Evolutionary conservation across 2,113 vertebrate species (phyloP), one percentile per base, ranked within the genome.

Genomic region (Origma solitaria): DNA sequence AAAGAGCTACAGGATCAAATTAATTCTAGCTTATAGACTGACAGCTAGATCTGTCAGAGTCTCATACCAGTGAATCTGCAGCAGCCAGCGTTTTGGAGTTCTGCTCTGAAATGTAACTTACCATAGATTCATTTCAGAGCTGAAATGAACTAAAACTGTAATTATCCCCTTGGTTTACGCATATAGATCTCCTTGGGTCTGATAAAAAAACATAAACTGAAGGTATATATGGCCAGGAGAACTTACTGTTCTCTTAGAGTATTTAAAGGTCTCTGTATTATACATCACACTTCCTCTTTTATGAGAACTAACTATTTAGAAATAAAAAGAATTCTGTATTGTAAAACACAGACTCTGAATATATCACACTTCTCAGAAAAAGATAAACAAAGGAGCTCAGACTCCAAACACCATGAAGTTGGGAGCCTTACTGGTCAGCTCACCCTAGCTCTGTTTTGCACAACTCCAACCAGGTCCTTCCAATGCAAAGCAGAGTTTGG

Each of bases 121-220:
- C 56, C 68, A 89, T 4, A 76, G 78, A 95, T 78, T 94, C 61
- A 95, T 94, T 96, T 95, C 94, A 82, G 79, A 90, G 81, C 72
- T 95, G 93, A 96, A 97, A 96, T 87, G 77, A 92, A 88, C 81
- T 92, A 96, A 90, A 93, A 93, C 85, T 83, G 68, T 90, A 95
- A 96, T 94, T 96, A 96, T 75, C 79, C 35, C 53, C 89, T 80
- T 86, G 88, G 69, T 92, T 94, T 91, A 82, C 9, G 2, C 2
- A 24, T 54, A 69, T 71, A 60, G 57, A 91, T 82, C 58, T 90
- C 78, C 50, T 56, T 68, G 64, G 37, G 70, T 80, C 56, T 94
- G 90, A 79, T 77, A 82, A 76, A 96, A 90, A 91, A 75, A 37
- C 2, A 73, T 10, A 80, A 80, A 60, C 31, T 77, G 40, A 24